Conservation (phyloP, 1,140 invertebrate genomes). For the Drosophila sturtevanti region DNA sequence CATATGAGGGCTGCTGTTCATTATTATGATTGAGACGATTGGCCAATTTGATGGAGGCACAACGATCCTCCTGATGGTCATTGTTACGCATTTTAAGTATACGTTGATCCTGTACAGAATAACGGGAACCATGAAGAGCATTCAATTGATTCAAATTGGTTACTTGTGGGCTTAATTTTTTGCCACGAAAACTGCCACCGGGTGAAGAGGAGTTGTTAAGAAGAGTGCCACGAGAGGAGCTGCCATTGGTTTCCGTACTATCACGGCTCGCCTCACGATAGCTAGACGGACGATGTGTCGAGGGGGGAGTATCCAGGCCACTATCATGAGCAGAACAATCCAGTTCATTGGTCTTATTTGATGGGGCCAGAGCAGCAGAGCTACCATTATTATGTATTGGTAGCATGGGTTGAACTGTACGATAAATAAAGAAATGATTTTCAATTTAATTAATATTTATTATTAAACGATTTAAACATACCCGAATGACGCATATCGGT, state of each 20-base stretch:
- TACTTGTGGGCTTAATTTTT: constrained; percentile 70
- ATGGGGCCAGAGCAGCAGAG: constrained; percentile 36
- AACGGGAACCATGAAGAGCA: constrained; percentile 68
- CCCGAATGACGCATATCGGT: constrained; percentile 81
- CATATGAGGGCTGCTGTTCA: constrained; percentile 48
- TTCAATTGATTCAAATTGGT: constrained; percentile 77
- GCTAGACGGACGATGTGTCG: constrained; percentile 78
- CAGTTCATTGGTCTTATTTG: constrained; percentile 56
- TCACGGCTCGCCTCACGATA: constrained; percentile 77
- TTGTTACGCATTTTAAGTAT: constrained; percentile 81
- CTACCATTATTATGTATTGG: constrained; percentile 62
- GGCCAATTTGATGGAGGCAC: constrained; percentile 72
- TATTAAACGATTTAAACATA: constrained; percentile 47
- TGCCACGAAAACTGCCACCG: constrained; percentile 74
- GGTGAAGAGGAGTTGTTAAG: constrained; percentile 79
- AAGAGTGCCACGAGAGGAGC: constrained; percentile 74
- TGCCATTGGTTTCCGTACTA: constrained; percentile 76
- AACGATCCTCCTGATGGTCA: constrained; percentile 70
- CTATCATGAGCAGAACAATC: constrained; percentile 82
- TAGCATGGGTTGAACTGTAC: constrained; percentile 77
- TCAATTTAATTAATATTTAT: too few species aligned
- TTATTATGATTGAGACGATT: constrained; percentile 75
- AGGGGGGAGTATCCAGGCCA: constrained; percentile 78
- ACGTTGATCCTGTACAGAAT: constrained; percentile 79
- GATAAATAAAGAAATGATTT: background rate